Evolutionary conservation across 1,140 invertebrate genomes (phyloP), one percentile per base, ranked within the genome.

Genomic region (Helicoverpa armigera): DNA sequence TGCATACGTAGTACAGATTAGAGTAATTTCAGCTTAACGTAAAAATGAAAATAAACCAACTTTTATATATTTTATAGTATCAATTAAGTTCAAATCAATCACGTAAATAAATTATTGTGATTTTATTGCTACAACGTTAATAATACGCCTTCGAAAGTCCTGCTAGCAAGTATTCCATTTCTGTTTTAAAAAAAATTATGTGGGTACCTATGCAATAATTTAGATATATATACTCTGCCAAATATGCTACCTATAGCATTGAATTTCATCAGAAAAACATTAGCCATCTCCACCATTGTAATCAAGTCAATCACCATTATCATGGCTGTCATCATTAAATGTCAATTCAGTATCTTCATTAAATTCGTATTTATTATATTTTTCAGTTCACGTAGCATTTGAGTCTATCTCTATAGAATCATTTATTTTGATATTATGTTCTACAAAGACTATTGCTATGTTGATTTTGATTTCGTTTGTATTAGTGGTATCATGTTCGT

Each of bases 351-450:
- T n/a, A 16, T 14, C 31, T 65, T 43, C 61, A 65, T 65, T 43
- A 65, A 48, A 65, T 65, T 65, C 61, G 35, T 43, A 65, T 65
- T 65, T 35, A 35, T 43, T 65, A 14, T 43, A 14, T 9, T 35
- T 43, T 65, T 43, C 31, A 58, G 56, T 58, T 18, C 56, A 18
- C 18, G 56, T 18, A 58, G 18, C n/a, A 23, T 16, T 50, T 69
- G 31, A 2, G 12, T 43, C 63, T 43, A 50, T 69, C 3, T 9
- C 65, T 50, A 50, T 43, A 3, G 43, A 5, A n/a, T 18, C 10
- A 43, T 50, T 69, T 69, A 69, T 69, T 69, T 50, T 23, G 10
- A 11, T 50, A 69, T 23, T 50, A 50, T 18, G 16, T n/a, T 50
- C 11, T 1, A 51, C 2, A 12, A 69, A 69, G 10, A 12, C 43